Conservation (phyloP, 2,113 vertebrate species). For the Puma concolor region DNA sequence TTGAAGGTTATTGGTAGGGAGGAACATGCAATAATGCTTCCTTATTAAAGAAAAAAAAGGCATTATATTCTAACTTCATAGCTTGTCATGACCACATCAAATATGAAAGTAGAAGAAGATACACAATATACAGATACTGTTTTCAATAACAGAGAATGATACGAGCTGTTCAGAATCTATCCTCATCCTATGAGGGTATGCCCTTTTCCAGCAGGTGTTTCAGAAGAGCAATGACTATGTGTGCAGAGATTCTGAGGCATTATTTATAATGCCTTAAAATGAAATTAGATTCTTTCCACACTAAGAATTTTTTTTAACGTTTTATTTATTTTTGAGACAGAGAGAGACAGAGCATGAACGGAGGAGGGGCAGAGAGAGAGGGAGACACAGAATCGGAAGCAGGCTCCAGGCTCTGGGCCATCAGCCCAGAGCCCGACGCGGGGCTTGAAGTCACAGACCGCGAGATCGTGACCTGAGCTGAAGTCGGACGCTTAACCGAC, state of each 20-base stretch:
- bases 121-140: background rate
- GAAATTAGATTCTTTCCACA: background rate
- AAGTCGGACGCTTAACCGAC: too few species aligned
- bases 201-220: background rate
- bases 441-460: too few species aligned
- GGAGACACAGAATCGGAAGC: too few species aligned
- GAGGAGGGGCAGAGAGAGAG: too few species aligned
- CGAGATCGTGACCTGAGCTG: too few species aligned
- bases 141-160: background rate
- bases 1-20: background rate
- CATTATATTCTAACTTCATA: background rate
- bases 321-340: too few species aligned
- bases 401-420: too few species aligned
- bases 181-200: background rate
- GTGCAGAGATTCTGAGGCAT: background rate
- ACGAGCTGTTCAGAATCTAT: conserved; percentile 11
- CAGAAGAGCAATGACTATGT: background rate
- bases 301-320: background rate
- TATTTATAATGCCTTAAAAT: conserved; percentile 13
- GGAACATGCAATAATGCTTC: background rate
- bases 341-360: too few species aligned
- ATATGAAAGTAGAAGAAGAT: background rate
- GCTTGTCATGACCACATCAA: background rate
- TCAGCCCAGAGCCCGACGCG: too few species aligned
- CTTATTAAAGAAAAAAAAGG: conserved; percentile 1